A percentile compares a stretch with the other conserved stretches of the same genome.
phyloP scores from a whole-genome alignment of 92 coral and sea anemone species.

The Nematostella vectensis region DNA sequence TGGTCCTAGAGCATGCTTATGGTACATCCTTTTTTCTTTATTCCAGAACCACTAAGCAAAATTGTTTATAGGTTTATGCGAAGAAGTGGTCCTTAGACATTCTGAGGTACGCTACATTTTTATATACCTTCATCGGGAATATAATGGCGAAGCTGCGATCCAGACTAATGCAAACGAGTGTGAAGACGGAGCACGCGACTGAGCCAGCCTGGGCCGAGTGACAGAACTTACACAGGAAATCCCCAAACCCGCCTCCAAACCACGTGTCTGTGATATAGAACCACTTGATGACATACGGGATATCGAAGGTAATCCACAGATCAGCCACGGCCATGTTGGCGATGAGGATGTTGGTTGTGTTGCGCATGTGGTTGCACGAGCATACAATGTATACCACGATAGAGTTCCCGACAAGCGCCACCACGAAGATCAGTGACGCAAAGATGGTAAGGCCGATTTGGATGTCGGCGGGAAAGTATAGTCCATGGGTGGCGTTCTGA shows the following conservation, averaged over 20 bases:
- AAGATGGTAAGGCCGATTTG: conserved; percentile 44
- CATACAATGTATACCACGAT: conserved; percentile 56
- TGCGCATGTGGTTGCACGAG: conserved; percentile 58
- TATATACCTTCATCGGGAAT: conserved; percentile 34
- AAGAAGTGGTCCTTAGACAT: too few species aligned
- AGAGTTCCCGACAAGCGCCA: conserved; percentile 43
- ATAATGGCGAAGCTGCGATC: conserved; percentile 52
- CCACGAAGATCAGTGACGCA: conserved; percentile 33
- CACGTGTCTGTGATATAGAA: conserved; percentile 23
- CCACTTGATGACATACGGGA: conserved; percentile 59
- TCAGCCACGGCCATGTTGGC: conserved; percentile 73
- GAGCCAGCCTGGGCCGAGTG: conserved; percentile 67
- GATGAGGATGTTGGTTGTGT: conserved; percentile 52
- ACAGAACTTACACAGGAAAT: conserved; percentile 38
- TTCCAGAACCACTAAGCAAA: too few species aligned
- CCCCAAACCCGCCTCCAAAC: conserved; percentile 63
- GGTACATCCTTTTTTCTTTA: too few species aligned
- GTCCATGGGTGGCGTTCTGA: neutral
- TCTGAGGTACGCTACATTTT: too few species aligned
- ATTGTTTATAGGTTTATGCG: too few species aligned
- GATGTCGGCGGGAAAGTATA: conserved; percentile 13
- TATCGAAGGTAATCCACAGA: conserved; percentile 49
- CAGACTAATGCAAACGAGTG: conserved; percentile 48
- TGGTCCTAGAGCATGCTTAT: too few species aligned
- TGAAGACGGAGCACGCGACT: conserved; percentile 48